Evolutionary conservation across 2,797 vertebrate genomes (phyloP).

Genomic region (Prunella strophiata): DNA sequence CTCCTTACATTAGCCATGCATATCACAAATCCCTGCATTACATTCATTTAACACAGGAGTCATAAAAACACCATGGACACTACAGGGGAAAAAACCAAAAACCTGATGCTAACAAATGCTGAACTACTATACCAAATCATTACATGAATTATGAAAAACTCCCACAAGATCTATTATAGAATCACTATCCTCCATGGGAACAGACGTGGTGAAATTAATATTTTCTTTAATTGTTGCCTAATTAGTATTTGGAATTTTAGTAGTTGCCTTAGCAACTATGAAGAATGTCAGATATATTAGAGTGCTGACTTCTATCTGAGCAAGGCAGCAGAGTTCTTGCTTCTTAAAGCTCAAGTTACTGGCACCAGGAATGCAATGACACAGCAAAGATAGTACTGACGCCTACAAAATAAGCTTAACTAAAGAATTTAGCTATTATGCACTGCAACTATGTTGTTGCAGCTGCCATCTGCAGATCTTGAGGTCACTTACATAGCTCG

Average conservation of each 20-base stretch:
- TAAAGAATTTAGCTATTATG: neutral
- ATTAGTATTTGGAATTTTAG: neutral
- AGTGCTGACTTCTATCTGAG: neutral
- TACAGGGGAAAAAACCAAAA: neutral
- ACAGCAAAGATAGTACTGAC: conserved; percentile 8
- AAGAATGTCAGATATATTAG: neutral
- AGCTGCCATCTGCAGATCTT: conserved; percentile 3
- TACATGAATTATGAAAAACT: neutral
- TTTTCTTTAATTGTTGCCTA: neutral
- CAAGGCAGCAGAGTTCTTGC: neutral
- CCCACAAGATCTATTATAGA: neutral
- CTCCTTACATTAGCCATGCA: neutral
- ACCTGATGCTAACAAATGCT: neutral
- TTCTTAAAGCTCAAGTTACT: neutral
- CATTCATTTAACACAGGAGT: neutral
- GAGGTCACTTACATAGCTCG: neutral
- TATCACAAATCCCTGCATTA: neutral
- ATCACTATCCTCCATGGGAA: neutral
- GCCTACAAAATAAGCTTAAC: neutral
- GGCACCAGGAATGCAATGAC: conserved; percentile 34
- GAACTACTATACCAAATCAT: neutral
- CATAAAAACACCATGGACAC: neutral
- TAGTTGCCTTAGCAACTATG: neutral
- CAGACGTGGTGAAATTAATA: neutral
- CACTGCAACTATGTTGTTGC: neutral